Evolutionary conservation across 2,888 invertebrate species (phyloP), one percentile per base, ranked within the genome.

Genomic region (Erebia ligea): DNA sequence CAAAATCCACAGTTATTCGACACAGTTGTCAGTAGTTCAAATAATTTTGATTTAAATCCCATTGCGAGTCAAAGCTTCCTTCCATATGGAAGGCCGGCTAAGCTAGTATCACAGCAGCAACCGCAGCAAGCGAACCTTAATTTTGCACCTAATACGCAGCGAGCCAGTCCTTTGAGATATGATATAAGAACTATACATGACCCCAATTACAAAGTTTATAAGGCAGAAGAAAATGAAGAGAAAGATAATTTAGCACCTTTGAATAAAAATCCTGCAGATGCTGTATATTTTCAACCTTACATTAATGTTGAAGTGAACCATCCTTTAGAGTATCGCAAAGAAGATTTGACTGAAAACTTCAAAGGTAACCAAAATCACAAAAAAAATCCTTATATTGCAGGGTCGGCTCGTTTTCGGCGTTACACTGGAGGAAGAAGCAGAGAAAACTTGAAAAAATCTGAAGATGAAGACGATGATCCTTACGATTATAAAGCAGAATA

Each of bases 401-500:
- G 91, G 81, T 82, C 91, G 79, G 80, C 88, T 72, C 90, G 93
- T 83, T 88, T 90, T 82, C 89, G 92, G 77, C 88, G 95, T 76
- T 94, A 94, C 80, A 86, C 91, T 78, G 88, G 89, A 84, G 92
- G 89, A 82, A 90, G 87, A 76, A 87, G 85, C 82, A 83, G 86
- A 71, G 87, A 89, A 79, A 88, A 86, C 73, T 77, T 86, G 75
- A 90, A 85, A 79, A 87, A 86, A 78, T 83, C 78, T 76, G 72
- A 77, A 50, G 75, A 75, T 61, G 92, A 87, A 69, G 89, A 87
- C 42, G 91, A 93, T 40, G 91, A 91, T 78, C 94, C 94, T 42
- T 95, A 95, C 79, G 90, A 93, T 78, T 93, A 93, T 77, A 90
- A 92, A 77, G 90, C 90, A 57, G 88, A 93, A 50, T 93, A 93